These are phyloP conservation scores for Bostrychus sinensis DNA, from an alignment of 2,113 vertebrate genomes.

Conservation along the genomic window DNA sequence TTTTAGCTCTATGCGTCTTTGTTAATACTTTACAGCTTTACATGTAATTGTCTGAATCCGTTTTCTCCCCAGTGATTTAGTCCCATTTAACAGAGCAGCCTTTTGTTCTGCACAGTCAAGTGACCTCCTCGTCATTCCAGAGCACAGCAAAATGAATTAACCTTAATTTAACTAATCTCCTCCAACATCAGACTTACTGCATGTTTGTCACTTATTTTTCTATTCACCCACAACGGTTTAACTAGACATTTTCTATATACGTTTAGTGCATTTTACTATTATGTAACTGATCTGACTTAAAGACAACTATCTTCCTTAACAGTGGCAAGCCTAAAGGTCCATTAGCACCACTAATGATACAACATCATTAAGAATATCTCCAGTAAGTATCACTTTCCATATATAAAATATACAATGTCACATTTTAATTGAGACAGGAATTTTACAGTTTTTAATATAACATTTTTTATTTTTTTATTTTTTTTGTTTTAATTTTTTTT, in stretches of 20 bases:
- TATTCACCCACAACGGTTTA: not conserved
- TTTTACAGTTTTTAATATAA: too few relatives aligned
- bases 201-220: not conserved
- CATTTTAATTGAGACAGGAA: too few relatives aligned
- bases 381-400: conserved; percentile 79
- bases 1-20: conserved; percentile 1
- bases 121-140: conserved; percentile 7
- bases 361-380: conserved; percentile 81
- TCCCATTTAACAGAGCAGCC: conserved; percentile 29
- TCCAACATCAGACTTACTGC: not conserved
- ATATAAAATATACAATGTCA: too few relatives aligned
- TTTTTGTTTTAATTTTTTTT: not conserved
- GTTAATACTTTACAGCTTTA: conserved; percentile 2
- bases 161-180: conserved; percentile 7
- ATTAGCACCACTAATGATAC: conserved; percentile 86
- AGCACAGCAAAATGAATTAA: conserved; percentile 23
- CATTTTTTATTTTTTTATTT: too few relatives aligned
- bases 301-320: conserved; percentile 62
- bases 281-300: not conserved
- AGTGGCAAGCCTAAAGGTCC: conserved; percentile 80
- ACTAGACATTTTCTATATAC: not conserved
- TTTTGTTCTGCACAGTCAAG: conserved; percentile 35
- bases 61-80: conserved; percentile 2
- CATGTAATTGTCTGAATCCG: conserved; percentile 4
- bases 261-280: not conserved